phyloP scores from a whole-genome alignment of 2,797 vertebrate genomes.

The Remorina albescens region DNA sequence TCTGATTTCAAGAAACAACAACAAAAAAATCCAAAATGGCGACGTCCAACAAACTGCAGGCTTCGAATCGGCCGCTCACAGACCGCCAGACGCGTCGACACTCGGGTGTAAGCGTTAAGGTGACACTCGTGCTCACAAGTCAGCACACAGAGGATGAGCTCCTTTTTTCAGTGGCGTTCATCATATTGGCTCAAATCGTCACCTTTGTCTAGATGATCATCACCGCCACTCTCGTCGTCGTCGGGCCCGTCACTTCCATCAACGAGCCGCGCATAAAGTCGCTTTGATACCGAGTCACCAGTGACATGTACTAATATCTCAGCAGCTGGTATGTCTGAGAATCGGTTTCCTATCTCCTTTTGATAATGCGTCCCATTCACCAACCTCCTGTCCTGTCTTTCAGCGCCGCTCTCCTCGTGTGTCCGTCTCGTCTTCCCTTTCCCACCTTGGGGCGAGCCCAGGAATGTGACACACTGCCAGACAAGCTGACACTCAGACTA shows the following conservation, averaged over 20 bases:
- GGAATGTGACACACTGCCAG: constrained; percentile 66
- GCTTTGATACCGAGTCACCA: constrained; percentile 9
- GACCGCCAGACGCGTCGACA: not conserved
- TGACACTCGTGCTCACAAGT: constrained; percentile 11
- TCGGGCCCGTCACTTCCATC: constrained; percentile 7
- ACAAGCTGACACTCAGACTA: constrained; percentile 50
- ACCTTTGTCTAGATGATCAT: constrained; percentile 17
- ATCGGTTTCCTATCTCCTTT: constrained; percentile 52
- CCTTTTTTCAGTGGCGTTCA: constrained; percentile 4
- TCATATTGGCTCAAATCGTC: constrained; percentile 29
- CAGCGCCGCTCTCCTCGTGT: constrained; percentile 43
- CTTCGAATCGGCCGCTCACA: no score
- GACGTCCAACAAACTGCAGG: no score
- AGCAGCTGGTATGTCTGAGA: constrained; percentile 46
- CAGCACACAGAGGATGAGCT: constrained; percentile 8
- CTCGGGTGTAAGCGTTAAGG: not conserved
- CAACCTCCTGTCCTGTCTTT: constrained; percentile 43
- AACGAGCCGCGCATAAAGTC: constrained; percentile 18
- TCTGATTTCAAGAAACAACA: no score
- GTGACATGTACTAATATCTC: constrained; percentile 45
- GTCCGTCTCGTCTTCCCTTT: constrained; percentile 60
- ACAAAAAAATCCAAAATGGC: no score
- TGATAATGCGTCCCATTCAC: constrained; percentile 59
- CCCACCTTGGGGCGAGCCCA: constrained; percentile 49
- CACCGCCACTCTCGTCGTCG: constrained; percentile 10